These are phyloP conservation scores for Cristatella mucedo DNA, from an alignment of 2,888 invertebrate species.

Conservation along the genomic window DNA sequence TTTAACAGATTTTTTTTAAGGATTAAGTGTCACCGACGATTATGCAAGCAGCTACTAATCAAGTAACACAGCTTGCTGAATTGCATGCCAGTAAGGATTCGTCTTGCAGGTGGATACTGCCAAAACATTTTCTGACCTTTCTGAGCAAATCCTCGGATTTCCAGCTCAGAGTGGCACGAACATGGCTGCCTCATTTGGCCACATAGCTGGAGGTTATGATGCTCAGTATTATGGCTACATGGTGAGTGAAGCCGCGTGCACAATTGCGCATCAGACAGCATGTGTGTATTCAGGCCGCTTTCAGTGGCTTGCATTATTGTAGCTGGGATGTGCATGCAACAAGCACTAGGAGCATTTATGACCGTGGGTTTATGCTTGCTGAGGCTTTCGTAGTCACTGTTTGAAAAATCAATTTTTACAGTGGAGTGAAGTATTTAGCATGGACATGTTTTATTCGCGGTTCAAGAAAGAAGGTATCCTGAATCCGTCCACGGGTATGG, in stretches of 20 bases:
- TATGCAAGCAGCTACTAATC: no score
- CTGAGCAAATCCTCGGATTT: conserved; percentile 37
- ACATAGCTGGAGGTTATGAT: conserved; percentile 42
- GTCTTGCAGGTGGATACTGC: conserved; percentile 35
- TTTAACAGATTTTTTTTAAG: background rate
- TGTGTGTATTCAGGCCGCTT: no score
- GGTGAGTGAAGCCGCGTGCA: no score
- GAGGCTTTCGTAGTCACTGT: no score
- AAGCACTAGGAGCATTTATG: no score
- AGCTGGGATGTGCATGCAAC: no score
- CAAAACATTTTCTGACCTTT: conserved; percentile 25
- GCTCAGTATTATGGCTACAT: conserved; percentile 44
- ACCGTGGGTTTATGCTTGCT: no score
- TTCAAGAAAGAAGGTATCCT: conserved; percentile 41
- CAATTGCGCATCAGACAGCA: no score
- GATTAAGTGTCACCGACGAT: no score
- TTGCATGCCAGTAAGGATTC: no score
- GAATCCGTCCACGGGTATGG: conserved; percentile 35
- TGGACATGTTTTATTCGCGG: conserved; percentile 42
- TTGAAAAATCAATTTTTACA: conserved; percentile 23
- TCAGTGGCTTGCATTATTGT: no score
- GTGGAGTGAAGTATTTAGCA: conserved; percentile 44
- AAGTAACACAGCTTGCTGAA: no score
- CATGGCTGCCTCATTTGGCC: conserved; percentile 42
- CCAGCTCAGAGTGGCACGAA: conserved; percentile 38